Base-by-base conservation (phyloP, 2,888 invertebrate genomes). In the Lepidochitona cinerea region DNA sequence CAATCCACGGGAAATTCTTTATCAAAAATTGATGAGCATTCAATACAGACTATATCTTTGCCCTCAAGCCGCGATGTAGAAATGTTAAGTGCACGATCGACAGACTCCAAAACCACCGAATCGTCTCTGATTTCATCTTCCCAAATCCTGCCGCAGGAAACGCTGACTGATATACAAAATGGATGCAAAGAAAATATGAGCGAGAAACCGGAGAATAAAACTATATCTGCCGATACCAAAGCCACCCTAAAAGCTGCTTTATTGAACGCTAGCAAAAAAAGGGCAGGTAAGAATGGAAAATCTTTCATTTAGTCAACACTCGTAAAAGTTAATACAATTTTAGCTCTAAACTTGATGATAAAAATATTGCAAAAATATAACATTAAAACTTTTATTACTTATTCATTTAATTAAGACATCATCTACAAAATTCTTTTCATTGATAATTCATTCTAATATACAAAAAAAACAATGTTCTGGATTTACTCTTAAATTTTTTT, bases 41-140 rank as follows among this genome's bases (percentile, higher is more conserved):
- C 41, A 12, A 18, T 41, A 18, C 41, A 41, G 41, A 41, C 78
- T 6, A 65, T n/a, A n/a, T 12, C 12, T 23, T 23, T 54, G 26
- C 26, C 26, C 12, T 54, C 54, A 9, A 23, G 54, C 26, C 12
- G 68, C 23, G 89, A 89, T 73, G 79, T 89, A 35, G 88, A 88
- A 76, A 89, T 89, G 89, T 77, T 86, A 7, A 89, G 89, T 79
- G 89, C 89, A 0, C 85, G 85, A 75, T 83, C 82, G 14, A 75
- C 72, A 0, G 79, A 79, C 53, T 70, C 76, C 18, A 72, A 68
- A 52, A 70, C 66, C 32, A 75, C 68, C 54, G 83, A 81, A n/a
- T 75, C 79, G 36, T 78, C 78, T 73, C 75, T 80, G 3, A 78
- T 81, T 53, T 76, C 74, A 4, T 12, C 29, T 6, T 59, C 72